Evolutionary conservation across 1,140 invertebrate genomes (phyloP).

Genomic region (Papilio machaon): DNA sequence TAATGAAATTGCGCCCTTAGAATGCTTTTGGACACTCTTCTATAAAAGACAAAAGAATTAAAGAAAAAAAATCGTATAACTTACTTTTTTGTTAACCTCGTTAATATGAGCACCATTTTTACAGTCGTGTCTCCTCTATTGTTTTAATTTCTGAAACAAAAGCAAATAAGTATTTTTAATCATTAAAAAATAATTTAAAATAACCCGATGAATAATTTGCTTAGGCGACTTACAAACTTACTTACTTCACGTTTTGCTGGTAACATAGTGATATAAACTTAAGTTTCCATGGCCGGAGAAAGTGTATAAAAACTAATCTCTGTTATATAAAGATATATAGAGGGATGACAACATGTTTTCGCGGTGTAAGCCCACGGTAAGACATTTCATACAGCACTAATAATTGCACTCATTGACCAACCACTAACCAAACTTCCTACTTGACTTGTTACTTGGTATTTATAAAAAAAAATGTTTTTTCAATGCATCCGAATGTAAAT

Average conservation of each 20-base stretch:
- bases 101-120: constrained; percentile 65
- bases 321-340: too few species aligned
- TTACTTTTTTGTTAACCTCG: constrained; percentile 64
- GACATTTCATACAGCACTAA: too few species aligned
- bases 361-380: too few species aligned
- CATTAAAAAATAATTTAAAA: background rate
- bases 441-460: background rate
- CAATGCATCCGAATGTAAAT: background rate
- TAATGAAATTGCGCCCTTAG: background rate
- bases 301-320: too few species aligned
- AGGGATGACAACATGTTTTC: too few species aligned
- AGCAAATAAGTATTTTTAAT: constrained; percentile 32
- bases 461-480: background rate
- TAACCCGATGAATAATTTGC: too few species aligned
- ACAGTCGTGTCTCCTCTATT: background rate
- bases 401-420: too few species aligned
- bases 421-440: background rate
- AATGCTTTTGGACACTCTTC: background rate
- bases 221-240: too few species aligned
- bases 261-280: too few species aligned
- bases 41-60: background rate
- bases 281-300: too few species aligned
- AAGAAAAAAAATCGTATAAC: constrained; percentile 31
- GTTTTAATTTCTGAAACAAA: constrained; percentile 45
- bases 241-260: too few species aligned